Percentiles rank a stretch among this genome's conserved stretches.
phyloP scores from a whole-genome alignment of 2,113 vertebrate species.

The Charadrius vociferus region DNA sequence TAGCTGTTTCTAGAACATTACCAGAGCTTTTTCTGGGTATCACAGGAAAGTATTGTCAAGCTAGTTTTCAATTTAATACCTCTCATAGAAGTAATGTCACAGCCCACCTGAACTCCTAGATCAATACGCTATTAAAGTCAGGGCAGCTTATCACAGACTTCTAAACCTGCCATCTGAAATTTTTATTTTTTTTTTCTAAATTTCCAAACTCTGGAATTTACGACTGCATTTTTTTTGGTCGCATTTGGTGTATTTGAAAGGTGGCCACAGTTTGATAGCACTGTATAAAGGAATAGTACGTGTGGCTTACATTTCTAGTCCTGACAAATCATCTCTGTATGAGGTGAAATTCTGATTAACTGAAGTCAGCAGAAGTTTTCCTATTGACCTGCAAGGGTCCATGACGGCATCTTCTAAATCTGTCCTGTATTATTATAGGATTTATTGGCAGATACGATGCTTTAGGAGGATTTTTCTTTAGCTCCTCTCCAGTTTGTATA shows the following conservation, averaged over 20 bases:
- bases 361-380: conserved; percentile 8
- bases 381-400: not conserved
- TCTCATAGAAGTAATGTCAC: conserved; percentile 22
- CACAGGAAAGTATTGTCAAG: not conserved
- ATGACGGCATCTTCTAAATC: not conserved
- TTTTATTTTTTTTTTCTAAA: not conserved
- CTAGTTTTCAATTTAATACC: not conserved
- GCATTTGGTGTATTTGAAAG: not conserved
- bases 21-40: not conserved
- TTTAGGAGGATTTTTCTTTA: conserved; percentile 33
- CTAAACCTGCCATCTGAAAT: conserved; percentile 7
- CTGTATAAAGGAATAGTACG: conserved; percentile 25
- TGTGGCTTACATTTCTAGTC: not conserved
- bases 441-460: conserved; percentile 18
- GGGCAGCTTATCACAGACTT: conserved; percentile 17
- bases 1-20: conserved; percentile 18
- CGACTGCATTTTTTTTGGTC: not conserved
- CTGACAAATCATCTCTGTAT: conserved; percentile 1
- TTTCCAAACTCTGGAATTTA: conserved; percentile 52
- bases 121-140: conserved; percentile 43
- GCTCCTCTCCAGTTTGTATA: not conserved
- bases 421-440: not conserved
- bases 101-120: conserved; percentile 14
- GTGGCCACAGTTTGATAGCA: not conserved
- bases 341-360: conserved; percentile 1